Evolutionary conservation across 2,113 vertebrate species (phyloP).

Genomic region (Todiramphus saurophagus): DNA sequence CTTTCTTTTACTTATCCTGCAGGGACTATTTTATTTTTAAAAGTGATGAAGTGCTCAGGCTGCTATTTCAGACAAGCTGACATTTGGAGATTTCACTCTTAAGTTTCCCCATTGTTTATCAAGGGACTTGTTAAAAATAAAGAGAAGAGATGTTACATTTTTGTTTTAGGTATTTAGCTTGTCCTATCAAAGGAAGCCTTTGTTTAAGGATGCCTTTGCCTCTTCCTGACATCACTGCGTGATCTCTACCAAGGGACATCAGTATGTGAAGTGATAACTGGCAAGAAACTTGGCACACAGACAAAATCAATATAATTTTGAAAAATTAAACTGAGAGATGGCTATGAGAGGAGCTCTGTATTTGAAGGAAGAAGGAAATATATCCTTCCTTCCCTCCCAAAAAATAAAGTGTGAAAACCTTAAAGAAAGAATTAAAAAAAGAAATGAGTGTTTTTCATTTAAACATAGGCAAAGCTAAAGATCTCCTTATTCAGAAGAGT

Average conservation of each 20-base stretch:
- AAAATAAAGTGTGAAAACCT: background rate
- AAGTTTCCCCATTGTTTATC: slow-evolving; percentile 17
- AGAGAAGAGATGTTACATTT: background rate
- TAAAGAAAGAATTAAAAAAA: background rate
- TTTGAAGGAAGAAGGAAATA: background rate
- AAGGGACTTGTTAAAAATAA: slow-evolving; percentile 58
- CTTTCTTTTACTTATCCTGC: background rate
- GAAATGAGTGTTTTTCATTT: background rate
- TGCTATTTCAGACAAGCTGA: slow-evolving; percentile 3
- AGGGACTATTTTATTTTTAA: slow-evolving; percentile 1
- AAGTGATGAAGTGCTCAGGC: slow-evolving; percentile 20
- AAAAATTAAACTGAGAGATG: slow-evolving; percentile 42
- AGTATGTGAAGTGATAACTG: slow-evolving; percentile 32
- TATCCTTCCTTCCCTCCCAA: background rate
- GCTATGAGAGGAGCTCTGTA: background rate
- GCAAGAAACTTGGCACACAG: slow-evolving; percentile 35
- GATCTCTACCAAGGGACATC: slow-evolving; percentile 14
- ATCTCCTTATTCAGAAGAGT: background rate
- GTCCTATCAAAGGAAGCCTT: slow-evolving; percentile 31
- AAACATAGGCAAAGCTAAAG: background rate
- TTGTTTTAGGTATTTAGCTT: slow-evolving; percentile 45
- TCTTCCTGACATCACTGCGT: slow-evolving; percentile 8
- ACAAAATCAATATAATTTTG: slow-evolving; percentile 51
- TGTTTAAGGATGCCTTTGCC: slow-evolving; percentile 11
- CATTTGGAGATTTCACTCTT: slow-evolving; percentile 13